Percentiles rank a stretch among this genome's conserved stretches.
Evolutionary conservation across 1,140 invertebrate genomes (phyloP).

Genomic region (Chionoecetes opilio): DNA sequence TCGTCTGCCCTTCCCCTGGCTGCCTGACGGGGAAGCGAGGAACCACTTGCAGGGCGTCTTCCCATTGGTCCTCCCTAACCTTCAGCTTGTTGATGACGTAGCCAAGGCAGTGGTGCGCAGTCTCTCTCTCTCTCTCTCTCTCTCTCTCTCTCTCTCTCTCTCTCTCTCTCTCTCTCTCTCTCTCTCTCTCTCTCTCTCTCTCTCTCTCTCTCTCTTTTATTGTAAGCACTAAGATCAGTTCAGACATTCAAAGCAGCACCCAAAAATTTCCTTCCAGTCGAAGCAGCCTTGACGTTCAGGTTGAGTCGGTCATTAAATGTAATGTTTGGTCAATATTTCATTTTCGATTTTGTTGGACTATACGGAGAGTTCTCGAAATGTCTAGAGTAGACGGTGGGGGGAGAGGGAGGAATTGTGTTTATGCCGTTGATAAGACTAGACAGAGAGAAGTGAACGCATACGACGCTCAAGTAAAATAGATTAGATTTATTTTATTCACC

Average conservation of each 20-base stretch:
- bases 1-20: neutral
- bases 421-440: too few species aligned
- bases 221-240: too few species aligned
- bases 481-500: too few species aligned
- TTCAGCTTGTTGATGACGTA: constrained; percentile 17
- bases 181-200: constrained; percentile 34
- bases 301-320: neutral
- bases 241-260: too few species aligned
- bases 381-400: too few species aligned
- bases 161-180: constrained; percentile 35
- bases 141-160: neutral
- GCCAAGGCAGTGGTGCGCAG: neutral
- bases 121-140: constrained; percentile 22
- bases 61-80: constrained; percentile 1
- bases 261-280: neutral
- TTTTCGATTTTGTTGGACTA: neutral
- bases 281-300: neutral
- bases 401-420: too few species aligned
- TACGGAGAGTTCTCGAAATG: too few species aligned
- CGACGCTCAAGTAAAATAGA: too few species aligned
- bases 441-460: too few species aligned
- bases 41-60: neutral
- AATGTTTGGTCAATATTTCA: neutral
- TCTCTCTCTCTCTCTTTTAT: neutral
- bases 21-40: constrained; percentile 7